These are phyloP conservation scores for Epinotia ramella DNA, from an alignment of 2,888 invertebrate genomes.

Conservation along the genomic window DNA sequence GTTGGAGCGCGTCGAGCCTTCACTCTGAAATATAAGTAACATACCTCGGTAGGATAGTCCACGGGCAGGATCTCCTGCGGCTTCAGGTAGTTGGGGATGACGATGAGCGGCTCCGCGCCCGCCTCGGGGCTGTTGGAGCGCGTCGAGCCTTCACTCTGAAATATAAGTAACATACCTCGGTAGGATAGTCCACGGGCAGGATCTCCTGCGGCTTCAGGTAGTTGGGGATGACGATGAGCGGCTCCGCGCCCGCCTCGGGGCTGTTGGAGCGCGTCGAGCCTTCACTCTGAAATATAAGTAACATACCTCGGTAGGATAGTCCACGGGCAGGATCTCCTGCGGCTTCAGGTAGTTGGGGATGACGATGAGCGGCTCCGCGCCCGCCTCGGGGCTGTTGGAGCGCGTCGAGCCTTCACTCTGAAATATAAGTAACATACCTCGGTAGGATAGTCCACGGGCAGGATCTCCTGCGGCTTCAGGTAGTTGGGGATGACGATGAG, in stretches of 20 bases:
- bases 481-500: conserved; percentile 69
- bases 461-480: conserved; percentile 51
- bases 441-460: conserved; percentile 46
- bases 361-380: conserved; percentile 63
- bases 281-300: too few species aligned
- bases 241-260: conserved; percentile 53
- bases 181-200: conserved; percentile 47
- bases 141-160: conserved; percentile 48
- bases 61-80: conserved; percentile 47
- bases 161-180: conserved; percentile 49
- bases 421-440: too few species aligned
- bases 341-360: conserved; percentile 62
- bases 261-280: conserved; percentile 52
- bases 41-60: conserved; percentile 48
- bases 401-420: conserved; percentile 49
- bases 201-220: conserved; percentile 54
- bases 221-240: conserved; percentile 68
- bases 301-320: conserved; percentile 48
- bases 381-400: conserved; percentile 54
- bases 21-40: too few species aligned
- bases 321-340: conserved; percentile 46
- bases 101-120: conserved; percentile 61
- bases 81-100: conserved; percentile 63
- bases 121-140: conserved; percentile 55
- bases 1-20: conserved; percentile 50